phyloP scores from a whole-genome alignment of 2,888 invertebrate species.

The Cremastobaeus sp. region DNA sequence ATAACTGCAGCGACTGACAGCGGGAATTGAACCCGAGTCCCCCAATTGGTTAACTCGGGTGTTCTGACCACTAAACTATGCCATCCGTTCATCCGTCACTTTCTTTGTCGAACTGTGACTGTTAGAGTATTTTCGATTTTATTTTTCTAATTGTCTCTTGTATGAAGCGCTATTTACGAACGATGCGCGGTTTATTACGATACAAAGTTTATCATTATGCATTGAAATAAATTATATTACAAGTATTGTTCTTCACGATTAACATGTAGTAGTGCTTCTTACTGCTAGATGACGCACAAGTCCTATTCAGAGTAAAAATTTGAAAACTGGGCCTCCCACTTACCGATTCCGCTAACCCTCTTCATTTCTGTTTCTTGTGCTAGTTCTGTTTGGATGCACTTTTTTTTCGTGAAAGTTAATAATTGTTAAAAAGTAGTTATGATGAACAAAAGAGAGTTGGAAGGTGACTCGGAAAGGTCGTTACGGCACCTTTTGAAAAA shows the following conservation, averaged over 20 bases:
- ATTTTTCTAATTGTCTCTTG: no score
- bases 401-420: neutral
- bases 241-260: slow-evolving; percentile 26
- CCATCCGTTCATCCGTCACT: no score
- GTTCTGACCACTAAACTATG: no score
- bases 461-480: neutral
- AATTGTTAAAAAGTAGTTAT: neutral
- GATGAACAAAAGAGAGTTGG: neutral
- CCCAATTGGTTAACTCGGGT: no score
- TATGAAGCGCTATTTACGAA: no score
- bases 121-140: no score
- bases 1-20: no score
- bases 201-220: no score
- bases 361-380: slow-evolving; percentile 26
- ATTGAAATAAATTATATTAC: slow-evolving; percentile 16
- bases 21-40: no score
- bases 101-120: no score
- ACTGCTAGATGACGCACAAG: slow-evolving; percentile 26
- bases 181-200: no score
- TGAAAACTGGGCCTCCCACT: neutral
- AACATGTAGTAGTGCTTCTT: slow-evolving; percentile 26
- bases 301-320: slow-evolving; percentile 21
- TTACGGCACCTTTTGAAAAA: no score
- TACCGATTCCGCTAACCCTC: slow-evolving; percentile 4
- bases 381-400: slow-evolving; percentile 1